Evolutionary conservation across 2,888 invertebrate genomes (phyloP), one percentile per base, ranked within the genome.

Genomic region (Theretra japonica): DNA sequence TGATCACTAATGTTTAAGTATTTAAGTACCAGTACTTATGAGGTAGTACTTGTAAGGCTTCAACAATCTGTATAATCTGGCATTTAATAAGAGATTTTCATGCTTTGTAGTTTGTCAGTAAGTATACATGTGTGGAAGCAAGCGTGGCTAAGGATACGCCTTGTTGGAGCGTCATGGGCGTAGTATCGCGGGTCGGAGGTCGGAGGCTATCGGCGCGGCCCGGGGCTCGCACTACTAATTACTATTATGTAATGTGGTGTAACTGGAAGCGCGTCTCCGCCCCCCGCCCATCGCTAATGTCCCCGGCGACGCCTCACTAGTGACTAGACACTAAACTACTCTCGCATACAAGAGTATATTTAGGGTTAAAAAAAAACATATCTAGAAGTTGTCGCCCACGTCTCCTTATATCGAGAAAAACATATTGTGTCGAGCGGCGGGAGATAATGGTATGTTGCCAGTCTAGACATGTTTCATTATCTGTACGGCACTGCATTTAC

Each of bases 161-260:
- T 48, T 41, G 15, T 48, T 48, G 65, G 41, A 48, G 23, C 23
- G 17, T 17, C 48, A 65, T 25, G 48, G 41, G 62, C 41, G 15
- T 48, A 48, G 41, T 65, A 41, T 65, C 62, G 65, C 41, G 48
- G 65, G 48, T 48, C 41, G 15, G 4, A 21, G 62, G 62, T 23
- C 62, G 62, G 23, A 41, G 41, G 62, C 62, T 65, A 65, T 65
- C 62, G 21, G 23, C 41, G 62, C 33, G 2, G 62, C 21, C 41
- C 21, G 11, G 41, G 50, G 50, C 19, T 53, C 50, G 19, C 62
- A 21, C 11, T 65, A 65, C 62, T 65, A 65, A 65, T 57, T 50
- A 73, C 25, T 60, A 11, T 53, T 62, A 59, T 48, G 23, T 70
- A 70, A 57, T 62, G 68, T 59, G 17, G n/a, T 58, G 58, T 58